Evolutionary conservation across 1,140 invertebrate species (phyloP).

Genomic region (Drosophila ficusphila): DNA sequence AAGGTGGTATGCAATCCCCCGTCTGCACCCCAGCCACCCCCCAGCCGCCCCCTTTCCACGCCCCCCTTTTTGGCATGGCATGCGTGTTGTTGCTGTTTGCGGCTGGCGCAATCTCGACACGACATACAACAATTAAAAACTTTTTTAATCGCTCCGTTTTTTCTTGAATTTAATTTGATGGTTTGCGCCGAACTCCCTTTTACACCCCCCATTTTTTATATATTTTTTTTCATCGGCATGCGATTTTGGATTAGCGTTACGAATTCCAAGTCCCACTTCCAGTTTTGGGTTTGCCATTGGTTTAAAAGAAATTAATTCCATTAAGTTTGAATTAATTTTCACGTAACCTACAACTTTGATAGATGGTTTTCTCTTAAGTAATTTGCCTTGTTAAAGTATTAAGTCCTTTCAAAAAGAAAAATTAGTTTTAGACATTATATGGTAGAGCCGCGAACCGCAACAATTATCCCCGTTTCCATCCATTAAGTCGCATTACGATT

Average conservation of each 20-base stretch:
- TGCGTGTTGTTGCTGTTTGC: constrained; percentile 58
- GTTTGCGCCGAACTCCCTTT: constrained; percentile 36
- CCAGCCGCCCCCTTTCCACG: neutral
- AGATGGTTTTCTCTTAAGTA: no score
- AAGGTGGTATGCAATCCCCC: constrained; percentile 39
- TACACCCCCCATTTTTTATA: constrained; percentile 24
- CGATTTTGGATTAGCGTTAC: constrained; percentile 45
- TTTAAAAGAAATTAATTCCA: neutral
- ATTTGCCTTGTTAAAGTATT: no score
- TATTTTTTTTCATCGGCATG: constrained; percentile 65
- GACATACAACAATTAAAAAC: constrained; percentile 80
- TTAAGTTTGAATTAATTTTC: no score
- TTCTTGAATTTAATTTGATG: constrained; percentile 81
- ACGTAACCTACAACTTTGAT: neutral
- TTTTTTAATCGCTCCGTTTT: constrained; percentile 74
- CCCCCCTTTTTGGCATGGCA: constrained; percentile 34
- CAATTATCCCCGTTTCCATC: neutral
- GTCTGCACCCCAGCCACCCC: neutral
- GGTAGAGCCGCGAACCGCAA: neutral
- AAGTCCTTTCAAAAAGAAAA: no score
- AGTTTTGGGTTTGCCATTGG: neutral
- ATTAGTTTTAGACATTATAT: no score
- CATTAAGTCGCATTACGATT: neutral
- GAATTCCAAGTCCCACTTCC: constrained; percentile 30
- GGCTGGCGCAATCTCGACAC: constrained; percentile 64